A percentile compares a stretch with the other conserved stretches of the same genome.
phyloP scores from a whole-genome alignment of 2,888 invertebrate genomes.

The Pandemis heparana region DNA sequence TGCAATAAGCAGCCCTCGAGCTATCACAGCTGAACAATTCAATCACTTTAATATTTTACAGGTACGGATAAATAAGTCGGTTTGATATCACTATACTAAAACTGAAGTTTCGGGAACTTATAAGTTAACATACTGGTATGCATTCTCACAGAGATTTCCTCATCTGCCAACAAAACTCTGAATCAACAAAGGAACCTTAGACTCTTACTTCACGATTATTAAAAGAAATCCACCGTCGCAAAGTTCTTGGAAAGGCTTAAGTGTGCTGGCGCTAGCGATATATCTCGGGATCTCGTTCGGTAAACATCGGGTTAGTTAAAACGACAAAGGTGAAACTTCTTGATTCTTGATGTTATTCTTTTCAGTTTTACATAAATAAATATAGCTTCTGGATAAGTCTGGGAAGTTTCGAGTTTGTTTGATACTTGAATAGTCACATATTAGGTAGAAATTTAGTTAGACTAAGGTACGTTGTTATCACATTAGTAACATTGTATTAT shows the following conservation, averaged over 20 bases:
- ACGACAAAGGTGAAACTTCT: neutral
- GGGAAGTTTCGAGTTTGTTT: neutral
- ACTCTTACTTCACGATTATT: conserved; percentile 52
- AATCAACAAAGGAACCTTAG: conserved; percentile 38
- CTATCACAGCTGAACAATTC: too few relatives aligned
- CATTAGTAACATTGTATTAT: neutral
- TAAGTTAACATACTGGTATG: neutral
- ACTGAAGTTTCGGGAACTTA: neutral
- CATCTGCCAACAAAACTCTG: conserved; percentile 39
- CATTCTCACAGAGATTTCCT: neutral
- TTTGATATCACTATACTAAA: neutral
- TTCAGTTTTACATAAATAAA: neutral
- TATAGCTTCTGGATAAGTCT: neutral
- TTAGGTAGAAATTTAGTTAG: neutral
- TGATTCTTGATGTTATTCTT: neutral
- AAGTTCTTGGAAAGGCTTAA: conserved; percentile 63
- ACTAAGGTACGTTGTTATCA: neutral
- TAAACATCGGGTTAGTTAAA: conserved; percentile 22
- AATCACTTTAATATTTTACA: too few relatives aligned
- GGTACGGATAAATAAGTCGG: too few relatives aligned
- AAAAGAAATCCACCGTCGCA: conserved; percentile 57
- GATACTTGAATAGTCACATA: neutral
- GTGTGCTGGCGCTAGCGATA: conserved; percentile 47
- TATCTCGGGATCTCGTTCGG: conserved; percentile 52
- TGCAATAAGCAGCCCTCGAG: too few relatives aligned